Base-by-base conservation (phyloP, 1,140 invertebrate genomes). In the Lepidostoma basale region DNA sequence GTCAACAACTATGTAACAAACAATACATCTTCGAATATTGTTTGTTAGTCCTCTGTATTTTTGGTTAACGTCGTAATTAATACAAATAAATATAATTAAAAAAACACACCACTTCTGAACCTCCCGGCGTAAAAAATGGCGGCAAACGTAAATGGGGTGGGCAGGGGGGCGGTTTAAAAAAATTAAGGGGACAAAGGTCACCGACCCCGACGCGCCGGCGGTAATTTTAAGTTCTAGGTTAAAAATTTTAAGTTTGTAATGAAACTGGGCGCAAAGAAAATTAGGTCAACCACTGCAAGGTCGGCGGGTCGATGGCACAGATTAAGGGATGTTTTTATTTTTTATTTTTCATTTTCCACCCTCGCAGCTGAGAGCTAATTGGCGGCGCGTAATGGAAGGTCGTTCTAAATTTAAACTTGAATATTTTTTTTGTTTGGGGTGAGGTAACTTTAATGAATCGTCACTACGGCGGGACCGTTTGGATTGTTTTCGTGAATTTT, bases 211-310 rank as follows among this genome's bases (percentile, higher is more conserved):
- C 59, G 69, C 44, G 64, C 62, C 62, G 28, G 56, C 18, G 62
- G 62, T 49, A 58, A 69, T 73, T 73, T 73, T 67, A 73, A 69
- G 67, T 73, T 69, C 67, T 69, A 67, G 70, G 67, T 73, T 69
- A 73, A 69, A 72, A 69, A 56, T 68, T 73, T 73, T 69, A 73
- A 69, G 67, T 73, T 39, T 45, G 70, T 73, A 73, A 73, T 73
- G 70, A 73, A 73, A 69, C 59, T 62, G 70, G 70, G 70, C 40
- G 70, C 64, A 69, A 68, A 56, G 62, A 26, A 68, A 73, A 73
- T 73, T 73, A 63, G 70, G 70, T 69, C 70, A 69, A 45, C 36
- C 49, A 42, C 39, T 71, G 69, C 69, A 71, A 42, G 70, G 70
- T 73, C 70, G 67, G 30, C 62, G 33, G 70, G 64, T 73, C 70